Evolutionary conservation across 2,888 invertebrate species (phyloP), one percentile per base, ranked within the genome.

Genomic region (Melieria crassipennis): DNA sequence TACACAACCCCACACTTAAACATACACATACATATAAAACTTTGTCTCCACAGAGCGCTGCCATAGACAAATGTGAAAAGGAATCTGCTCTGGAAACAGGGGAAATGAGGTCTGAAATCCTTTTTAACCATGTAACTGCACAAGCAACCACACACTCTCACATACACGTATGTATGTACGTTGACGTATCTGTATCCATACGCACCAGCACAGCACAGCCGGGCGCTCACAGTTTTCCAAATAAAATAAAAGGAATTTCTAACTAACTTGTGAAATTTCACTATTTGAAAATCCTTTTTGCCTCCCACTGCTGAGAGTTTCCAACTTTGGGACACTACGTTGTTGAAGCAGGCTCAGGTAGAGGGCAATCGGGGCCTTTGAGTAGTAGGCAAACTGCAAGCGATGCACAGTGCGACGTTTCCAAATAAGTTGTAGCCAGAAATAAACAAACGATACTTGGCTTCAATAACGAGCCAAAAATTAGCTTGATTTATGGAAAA

Each of bases 31-130:
- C 10, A 60, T 69, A 57, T 42, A 50, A 63, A 64, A 64, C 64
- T 64, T 64, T 69, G 69, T 64, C 64, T 50, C 69, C 46, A 57
- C 57, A 64, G 58, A 48, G 47, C 56, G 46, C 69, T 57, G 58
- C 57, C 60, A 69, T 45, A 46, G 69, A 55, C 47, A 62, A 46
- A 62, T 46, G 7, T 43, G 45, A 62, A 46, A 16, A 62, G n/a
- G 62, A 62, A 62, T 62, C 47, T 62, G 47, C 11, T 9, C 16
- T 11, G 62, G 30, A 52, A 61, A 57, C 47, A 11, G 61, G 46
- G 60, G 65, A 82, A 82, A 82, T 80, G 80, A 80, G 82, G 77
- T 80, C 81, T 79, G 76, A 79, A 82, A 80, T 82, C 81, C 81
- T 78, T 82, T 81, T 79, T 75, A 75, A 71, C 67, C 74, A 74